A percentile compares a stretch with the other conserved stretches of the same genome.
Conservation (phyloP, 1,140 invertebrate species). For the Argopecten irradians region DNA sequence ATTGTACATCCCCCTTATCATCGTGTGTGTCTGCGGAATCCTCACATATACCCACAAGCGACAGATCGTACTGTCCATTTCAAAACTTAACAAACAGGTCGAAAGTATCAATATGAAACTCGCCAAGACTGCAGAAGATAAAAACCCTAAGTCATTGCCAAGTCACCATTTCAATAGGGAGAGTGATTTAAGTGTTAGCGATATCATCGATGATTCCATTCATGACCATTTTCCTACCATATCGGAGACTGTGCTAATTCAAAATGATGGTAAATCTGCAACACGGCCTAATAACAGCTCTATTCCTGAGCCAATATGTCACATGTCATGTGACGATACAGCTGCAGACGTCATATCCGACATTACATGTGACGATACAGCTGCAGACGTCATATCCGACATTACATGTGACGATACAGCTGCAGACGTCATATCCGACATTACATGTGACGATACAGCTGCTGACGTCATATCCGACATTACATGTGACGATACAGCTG, state of each 20-base stretch:
- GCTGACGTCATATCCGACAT: not conserved
- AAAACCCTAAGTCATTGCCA: not conserved
- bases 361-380: too few species aligned
- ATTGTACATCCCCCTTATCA: constrained; percentile 35
- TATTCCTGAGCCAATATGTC: not conserved
- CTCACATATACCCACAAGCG: not conserved
- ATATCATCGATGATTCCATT: not conserved
- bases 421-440: not conserved
- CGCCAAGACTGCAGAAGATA: not conserved
- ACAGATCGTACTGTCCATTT: constrained; percentile 28
- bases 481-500: not conserved
- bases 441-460: not conserved
- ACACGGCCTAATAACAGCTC: not conserved
- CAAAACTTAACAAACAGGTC: constrained; percentile 28
- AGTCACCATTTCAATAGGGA: not conserved
- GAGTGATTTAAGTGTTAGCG: not conserved
- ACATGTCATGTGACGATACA: not conserved
- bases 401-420: not conserved
- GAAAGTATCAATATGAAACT: not conserved
- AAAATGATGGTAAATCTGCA: too few species aligned
- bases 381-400: too few species aligned
- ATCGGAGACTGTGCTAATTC: not conserved
- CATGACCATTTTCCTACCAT: not conserved
- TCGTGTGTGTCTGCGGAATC: constrained; percentile 16
- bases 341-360: not conserved